Conservation (phyloP, 2,113 vertebrate genomes). For the Sinocyclocheilus rhinocerous region DNA sequence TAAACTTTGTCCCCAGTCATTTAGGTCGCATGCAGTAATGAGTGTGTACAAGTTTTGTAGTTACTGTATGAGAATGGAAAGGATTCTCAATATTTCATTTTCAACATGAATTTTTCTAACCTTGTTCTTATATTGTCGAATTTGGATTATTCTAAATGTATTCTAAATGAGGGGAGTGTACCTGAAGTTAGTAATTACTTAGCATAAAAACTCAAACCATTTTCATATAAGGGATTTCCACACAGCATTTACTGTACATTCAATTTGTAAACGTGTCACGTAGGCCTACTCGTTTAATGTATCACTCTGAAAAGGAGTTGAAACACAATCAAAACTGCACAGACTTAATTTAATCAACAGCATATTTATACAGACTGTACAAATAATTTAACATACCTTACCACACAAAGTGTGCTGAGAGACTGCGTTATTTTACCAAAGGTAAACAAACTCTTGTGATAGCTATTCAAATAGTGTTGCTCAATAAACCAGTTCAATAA, state of each 20-base stretch:
- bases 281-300: neutral
- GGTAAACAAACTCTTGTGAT: neutral
- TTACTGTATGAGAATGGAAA: neutral
- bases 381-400: neutral
- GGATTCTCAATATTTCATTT: neutral
- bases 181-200: neutral
- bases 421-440: neutral
- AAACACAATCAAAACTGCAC: neutral
- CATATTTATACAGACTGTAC: neutral
- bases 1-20: neutral
- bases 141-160: neutral
- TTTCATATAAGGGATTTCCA: neutral
- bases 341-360: neutral
- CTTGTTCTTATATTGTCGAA: neutral
- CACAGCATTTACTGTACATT: neutral
- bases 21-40: neutral
- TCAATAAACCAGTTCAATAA: neutral
- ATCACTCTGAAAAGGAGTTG: neutral
- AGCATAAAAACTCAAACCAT: neutral
- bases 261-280: neutral
- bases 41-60: neutral
- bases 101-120: neutral
- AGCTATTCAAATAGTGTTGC: neutral
- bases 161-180: neutral
- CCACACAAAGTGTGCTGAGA: neutral